Base-by-base conservation (phyloP, 92 coral and sea anemone species). In the Plumapathes pennacea region DNA sequence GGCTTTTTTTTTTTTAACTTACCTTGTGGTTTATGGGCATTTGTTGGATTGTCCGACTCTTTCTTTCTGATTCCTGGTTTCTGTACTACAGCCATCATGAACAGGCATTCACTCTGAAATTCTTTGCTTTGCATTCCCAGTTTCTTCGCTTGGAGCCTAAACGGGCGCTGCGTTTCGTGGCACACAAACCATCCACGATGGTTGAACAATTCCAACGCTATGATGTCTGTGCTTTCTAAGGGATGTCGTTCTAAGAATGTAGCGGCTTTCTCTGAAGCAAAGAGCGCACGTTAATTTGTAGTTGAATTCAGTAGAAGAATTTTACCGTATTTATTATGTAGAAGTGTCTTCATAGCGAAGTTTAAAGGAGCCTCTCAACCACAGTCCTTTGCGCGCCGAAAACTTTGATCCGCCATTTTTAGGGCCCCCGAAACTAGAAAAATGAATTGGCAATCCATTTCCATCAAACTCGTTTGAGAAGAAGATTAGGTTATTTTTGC, bases 131-230 rank as follows among this genome's bases (percentile, higher is more conserved):
- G 85, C 13, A 89, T 82, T 19, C 71, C 87, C 21, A 71, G 70
- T 1, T 85, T 69, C 20, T 53, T 78, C 0, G 96, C 95, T 55
- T 78, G 65, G 28, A 90, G 77, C 9, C 62, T 67, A 51, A 77
- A 87, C 27, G 84, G 89, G 30, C 68, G 59, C 28, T 43, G 49
- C 1, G 78, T 77, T 52, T 69, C 71, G 34, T 90, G 96, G 42
- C 97, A 90, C 51, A 90, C 57, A 57, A 87, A 90, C 97, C 97
- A 90, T 21, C 87, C 87, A 15, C 71, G 82, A 58, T 88, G 95
- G 36, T 78, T 89, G 19, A 89, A 88, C 17, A 90, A 77, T 44
- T 87, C 97, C 5, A 71, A 72, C 3, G 89, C 80, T 12, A 85
- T 36, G 1, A 85, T 66, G 15, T 85, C 87, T 39, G 62, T 66